phyloP scores from a whole-genome alignment of 1,140 invertebrate species.

The Berghia stephanieae region DNA sequence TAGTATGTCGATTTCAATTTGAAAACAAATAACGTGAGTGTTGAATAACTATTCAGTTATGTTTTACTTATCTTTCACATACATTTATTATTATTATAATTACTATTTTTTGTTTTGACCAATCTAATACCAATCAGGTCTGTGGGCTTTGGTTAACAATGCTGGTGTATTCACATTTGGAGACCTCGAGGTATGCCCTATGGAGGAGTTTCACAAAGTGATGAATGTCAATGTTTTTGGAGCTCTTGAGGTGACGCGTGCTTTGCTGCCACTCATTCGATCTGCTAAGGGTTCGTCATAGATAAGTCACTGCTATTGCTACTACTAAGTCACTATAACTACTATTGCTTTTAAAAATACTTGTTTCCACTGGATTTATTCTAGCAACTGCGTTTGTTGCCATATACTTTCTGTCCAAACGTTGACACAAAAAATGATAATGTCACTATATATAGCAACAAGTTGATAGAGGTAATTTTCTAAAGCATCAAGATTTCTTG shows the following conservation, averaged over 20 bases:
- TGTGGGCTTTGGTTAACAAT: slow-evolving; percentile 55
- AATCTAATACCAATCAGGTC: slow-evolving; percentile 38
- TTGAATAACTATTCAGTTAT: neutral
- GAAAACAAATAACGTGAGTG: slow-evolving; percentile 9
- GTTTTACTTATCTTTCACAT: neutral
- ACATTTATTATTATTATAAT: neutral
- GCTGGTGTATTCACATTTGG: slow-evolving; percentile 89
- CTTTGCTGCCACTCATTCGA: slow-evolving; percentile 78
- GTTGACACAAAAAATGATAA: no score
- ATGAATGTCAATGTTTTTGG: slow-evolving; percentile 87
- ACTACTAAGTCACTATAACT: no score
- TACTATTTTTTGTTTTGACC: neutral
- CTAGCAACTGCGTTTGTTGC: no score
- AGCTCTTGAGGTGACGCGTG: slow-evolving; percentile 78
- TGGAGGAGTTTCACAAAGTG: slow-evolving; percentile 57
- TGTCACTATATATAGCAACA: no score
- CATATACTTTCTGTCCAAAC: no score
- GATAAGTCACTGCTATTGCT: neutral
- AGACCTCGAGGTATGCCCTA: slow-evolving; percentile 84
- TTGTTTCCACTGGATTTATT: no score
- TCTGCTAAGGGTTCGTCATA: slow-evolving; percentile 68
- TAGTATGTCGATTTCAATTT: no score
- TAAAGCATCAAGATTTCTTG: no score
- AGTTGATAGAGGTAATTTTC: no score
- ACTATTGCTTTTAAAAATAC: no score